Percentiles rank a stretch among this genome's conserved stretches.
These are phyloP conservation scores for Drosophila ohnishii DNA, from an alignment of 1,140 invertebrate species.

Conservation along the genomic window DNA sequence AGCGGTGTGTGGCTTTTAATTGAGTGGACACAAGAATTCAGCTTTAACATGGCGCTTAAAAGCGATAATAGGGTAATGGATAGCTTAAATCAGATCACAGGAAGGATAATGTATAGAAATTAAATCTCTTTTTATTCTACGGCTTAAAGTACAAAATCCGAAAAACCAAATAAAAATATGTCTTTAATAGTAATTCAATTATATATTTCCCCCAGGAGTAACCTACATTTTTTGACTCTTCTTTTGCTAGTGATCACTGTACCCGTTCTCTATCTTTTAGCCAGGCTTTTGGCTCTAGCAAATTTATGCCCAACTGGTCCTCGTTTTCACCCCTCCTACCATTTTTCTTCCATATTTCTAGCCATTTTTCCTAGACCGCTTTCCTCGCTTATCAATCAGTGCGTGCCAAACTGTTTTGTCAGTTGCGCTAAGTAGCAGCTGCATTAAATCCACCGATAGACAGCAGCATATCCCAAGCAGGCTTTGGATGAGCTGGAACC, in stretches of 20 bases:
- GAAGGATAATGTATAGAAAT: neutral
- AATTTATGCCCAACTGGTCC: constrained; percentile 46
- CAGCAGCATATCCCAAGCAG: constrained; percentile 16
- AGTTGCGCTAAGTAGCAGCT: constrained; percentile 74
- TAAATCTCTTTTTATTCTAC: neutral
- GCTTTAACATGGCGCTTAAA: neutral
- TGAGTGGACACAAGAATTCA: neutral
- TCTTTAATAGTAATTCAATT: neutral
- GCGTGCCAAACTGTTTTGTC: constrained; percentile 79
- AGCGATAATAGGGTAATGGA: constrained; percentile 25
- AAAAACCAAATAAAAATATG: neutral
- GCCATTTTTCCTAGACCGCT: constrained; percentile 11
- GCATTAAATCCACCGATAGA: constrained; percentile 61
- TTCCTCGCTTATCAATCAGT: constrained; percentile 75
- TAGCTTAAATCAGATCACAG: neutral
- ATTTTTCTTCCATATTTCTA: neutral
- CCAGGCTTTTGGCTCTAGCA: constrained; percentile 3
- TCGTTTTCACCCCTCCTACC: neutral
- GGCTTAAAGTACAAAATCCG: no score
- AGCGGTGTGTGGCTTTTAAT: neutral
- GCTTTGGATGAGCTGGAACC: constrained; percentile 28
- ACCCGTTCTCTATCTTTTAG: neutral
- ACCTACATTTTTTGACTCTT: neutral
- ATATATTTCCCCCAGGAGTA: neutral
- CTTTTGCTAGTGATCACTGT: neutral